Base-by-base conservation (phyloP, 2,113 vertebrate species). In the Charina bottae region DNA sequence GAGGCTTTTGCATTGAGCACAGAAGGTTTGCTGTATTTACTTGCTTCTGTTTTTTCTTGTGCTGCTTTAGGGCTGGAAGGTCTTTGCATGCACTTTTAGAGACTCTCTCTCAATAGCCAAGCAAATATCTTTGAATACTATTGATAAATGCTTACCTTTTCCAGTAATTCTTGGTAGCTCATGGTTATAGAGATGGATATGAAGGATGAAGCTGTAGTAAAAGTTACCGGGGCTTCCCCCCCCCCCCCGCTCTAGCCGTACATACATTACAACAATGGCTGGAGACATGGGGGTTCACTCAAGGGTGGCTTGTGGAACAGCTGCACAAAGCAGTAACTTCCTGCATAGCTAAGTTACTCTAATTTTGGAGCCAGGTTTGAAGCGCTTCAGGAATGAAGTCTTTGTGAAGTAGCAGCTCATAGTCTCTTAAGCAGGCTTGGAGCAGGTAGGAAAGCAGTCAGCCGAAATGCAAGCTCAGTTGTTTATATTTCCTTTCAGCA, bases 1-100 rank as follows among this genome's bases (percentile, higher is more conserved):
- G 96, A 84, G 94, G 78, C 94, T 55, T 90, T 94, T 94, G 94
- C 96, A 94, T 59, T 46, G 90, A 83, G 95, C 96, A 94, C 95
- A 88, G 55, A 90, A 96, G 97, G 96, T 96, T 97, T 97, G 97
- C 96, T 91, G 95, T 94, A 78, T 97, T 97, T 94, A 90, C 94
- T 90, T 90, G 58, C 87, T 64, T 94, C 92, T 91, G 92, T 92
- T 26, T 17, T 23, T 58, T 88, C 88, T 85, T 59, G 28, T 64
- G 46, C 92, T 72, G 60, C 86, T 64, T 84, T 24, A 11, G 83
- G 28, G 28, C n/a, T 53, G 1, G 26, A 49, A 6, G 88, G 37
- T 46, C 56, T 58, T 4, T 56, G 87, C 54, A 0, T 24, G 62
- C 33, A 85, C 90, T 88, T 4, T 68, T 19, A 53, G 62, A 4